Percentiles rank a stretch among this genome's conserved stretches.
Conservation (phyloP, 2,113 vertebrate species). For the Psilopsiagon aurifrons region DNA sequence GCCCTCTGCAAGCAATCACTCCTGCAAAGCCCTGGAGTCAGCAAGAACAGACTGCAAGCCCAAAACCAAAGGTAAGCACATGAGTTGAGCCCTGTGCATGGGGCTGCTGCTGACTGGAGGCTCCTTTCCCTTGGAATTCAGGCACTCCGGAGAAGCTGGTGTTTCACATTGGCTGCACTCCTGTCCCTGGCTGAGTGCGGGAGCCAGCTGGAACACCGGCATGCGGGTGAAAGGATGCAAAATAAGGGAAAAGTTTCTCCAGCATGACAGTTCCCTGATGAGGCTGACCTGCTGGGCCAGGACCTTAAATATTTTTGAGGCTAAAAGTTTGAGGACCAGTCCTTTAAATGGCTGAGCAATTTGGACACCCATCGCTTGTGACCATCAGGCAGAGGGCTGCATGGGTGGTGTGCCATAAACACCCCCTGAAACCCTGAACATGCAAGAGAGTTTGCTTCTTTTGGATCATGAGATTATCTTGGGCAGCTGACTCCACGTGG, state of each 20-base stretch:
- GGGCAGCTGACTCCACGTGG: rapidly evolving
- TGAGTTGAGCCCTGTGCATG: rapidly evolving
- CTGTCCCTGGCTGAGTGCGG: background rate
- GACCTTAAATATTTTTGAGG: background rate
- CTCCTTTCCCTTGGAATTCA: rapidly evolving
- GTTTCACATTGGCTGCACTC: background rate
- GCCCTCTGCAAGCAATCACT: background rate
- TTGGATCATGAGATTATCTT: background rate
- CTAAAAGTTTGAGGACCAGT: background rate
- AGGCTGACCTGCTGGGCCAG: background rate
- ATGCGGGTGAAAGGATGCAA: background rate
- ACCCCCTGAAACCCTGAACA: background rate
- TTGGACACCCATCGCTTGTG: background rate
- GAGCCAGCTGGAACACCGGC: rapidly evolving
- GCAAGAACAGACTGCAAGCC: background rate
- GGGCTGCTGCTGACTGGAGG: background rate
- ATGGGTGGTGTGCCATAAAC: background rate
- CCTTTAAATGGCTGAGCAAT: background rate
- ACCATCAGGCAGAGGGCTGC: background rate
- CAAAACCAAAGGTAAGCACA: constrained; percentile 53
- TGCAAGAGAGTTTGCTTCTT: background rate
- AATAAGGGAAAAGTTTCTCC: background rate
- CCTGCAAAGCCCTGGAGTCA: constrained; percentile 28
- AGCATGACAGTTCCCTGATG: background rate
- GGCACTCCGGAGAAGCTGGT: background rate